Evolutionary conservation across 2,113 vertebrate genomes (phyloP), one percentile per base, ranked within the genome.

Genomic region (Pomatostomus ruficeps): DNA sequence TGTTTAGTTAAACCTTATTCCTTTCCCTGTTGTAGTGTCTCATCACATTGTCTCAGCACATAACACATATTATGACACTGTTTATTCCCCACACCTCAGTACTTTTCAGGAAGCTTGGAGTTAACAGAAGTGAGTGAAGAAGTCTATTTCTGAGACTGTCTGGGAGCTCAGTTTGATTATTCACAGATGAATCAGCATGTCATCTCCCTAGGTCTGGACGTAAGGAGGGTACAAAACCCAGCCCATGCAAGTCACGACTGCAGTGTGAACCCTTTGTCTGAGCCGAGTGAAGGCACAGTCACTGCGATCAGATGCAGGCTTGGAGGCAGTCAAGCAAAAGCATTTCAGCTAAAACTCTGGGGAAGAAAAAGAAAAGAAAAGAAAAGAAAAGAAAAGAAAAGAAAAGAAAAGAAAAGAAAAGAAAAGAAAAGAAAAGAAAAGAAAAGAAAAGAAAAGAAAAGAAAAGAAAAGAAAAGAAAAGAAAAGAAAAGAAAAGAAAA

Each of bases 111-210:
- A 66, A 90, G 61, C 42, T 38, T 18, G 15, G 45, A 19, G 90
- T 95, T 94, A 95, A 76, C 25, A 70, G 58, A 52, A 77, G 22
- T 23, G 40, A 89, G 83, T 14, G n/a, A 65, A 45, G 40, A 71
- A 23, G 40, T 57, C 84, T 93, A 83, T 96, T 96, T 92, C 45
- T 85, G 62, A 87, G 59, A 22, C 61, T 22, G 45, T 89, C 54
- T 81, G 48, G 61, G 78, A 62, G 51, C 46, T 90, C 35, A n/a
- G 21, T 88, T 87, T 63, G 85, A 88, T 95, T 86, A 94, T 86
- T 84, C 91, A 73, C 28, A 66, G 92, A 93, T 95, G 91, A 97
- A 89, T 97, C 95, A 95, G 92, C 74, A 23, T 73, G 88, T 97
- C 94, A 92, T 79, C 73, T 59, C 85, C 4, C 19, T 19, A 11